phyloP scores from a whole-genome alignment of 2,888 invertebrate genomes.

The Meteorus colon region DNA sequence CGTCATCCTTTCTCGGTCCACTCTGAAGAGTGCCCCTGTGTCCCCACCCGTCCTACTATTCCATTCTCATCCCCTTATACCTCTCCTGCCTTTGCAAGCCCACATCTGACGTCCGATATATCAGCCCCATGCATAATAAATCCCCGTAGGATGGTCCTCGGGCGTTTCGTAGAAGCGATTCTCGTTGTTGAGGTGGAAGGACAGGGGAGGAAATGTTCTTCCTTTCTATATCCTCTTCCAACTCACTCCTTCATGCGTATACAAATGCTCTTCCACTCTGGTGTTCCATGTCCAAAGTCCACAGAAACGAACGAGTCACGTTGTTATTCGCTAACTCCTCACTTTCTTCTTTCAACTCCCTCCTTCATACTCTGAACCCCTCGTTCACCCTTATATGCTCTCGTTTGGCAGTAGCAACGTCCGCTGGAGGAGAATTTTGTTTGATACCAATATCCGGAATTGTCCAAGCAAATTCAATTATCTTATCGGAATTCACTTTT shows the following conservation, averaged over 20 bases:
- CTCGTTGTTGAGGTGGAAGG: constrained; percentile 1
- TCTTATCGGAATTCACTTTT: constrained; percentile 9
- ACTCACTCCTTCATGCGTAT: constrained; percentile 24
- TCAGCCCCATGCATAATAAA: constrained; percentile 71
- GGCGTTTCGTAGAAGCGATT: constrained; percentile 22
- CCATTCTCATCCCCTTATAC: background rate
- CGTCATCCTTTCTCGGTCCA: constrained; percentile 62
- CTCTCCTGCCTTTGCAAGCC: constrained; percentile 21
- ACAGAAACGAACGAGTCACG: constrained; percentile 55
- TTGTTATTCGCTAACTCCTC: constrained; percentile 40
- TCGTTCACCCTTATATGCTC: constrained; percentile 1
- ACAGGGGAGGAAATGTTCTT: background rate
- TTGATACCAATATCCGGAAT: constrained; percentile 66
- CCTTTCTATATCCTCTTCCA: constrained; percentile 33
- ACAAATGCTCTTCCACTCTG: background rate
- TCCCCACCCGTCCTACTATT: constrained; percentile 4
- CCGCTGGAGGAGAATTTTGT: constrained; percentile 59
- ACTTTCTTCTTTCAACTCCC: constrained; percentile 28
- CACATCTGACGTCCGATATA: constrained; percentile 69
- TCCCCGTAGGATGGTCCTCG: constrained; percentile 54
- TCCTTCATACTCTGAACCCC: constrained; percentile 24
- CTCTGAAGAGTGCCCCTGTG: constrained; percentile 59
- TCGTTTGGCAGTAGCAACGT: constrained; percentile 43
- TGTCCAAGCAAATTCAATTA: constrained; percentile 45
- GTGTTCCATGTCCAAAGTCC: constrained; percentile 52